Conservation (phyloP, 1,140 invertebrate genomes). For the Schmidtea mediterranea region DNA sequence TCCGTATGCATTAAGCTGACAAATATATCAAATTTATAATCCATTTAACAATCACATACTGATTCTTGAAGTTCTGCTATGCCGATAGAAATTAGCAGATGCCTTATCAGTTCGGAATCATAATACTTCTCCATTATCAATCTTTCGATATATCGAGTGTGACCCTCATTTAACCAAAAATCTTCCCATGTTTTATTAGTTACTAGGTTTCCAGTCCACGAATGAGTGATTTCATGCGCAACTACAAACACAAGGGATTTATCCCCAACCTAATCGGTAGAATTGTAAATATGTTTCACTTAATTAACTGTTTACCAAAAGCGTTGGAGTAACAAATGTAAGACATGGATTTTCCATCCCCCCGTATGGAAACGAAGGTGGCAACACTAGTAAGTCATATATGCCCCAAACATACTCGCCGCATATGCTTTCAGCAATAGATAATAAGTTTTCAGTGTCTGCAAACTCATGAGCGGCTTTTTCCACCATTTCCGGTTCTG, state of each 20-base stretch:
- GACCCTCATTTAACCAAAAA: constrained; percentile 90
- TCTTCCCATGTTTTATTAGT: constrained; percentile 73
- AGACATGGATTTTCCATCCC: constrained; percentile 92
- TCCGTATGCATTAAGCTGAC: constrained; percentile 22
- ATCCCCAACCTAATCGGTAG: constrained; percentile 37
- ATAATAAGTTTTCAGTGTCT: constrained; percentile 40
- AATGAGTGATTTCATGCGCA: constrained; percentile 77
- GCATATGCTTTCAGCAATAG: constrained; percentile 42
- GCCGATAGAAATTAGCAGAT: background rate
- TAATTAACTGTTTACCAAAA: constrained; percentile 30
- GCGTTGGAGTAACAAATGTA: constrained; percentile 68
- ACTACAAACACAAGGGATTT: constrained; percentile 57
- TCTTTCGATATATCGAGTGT: constrained; percentile 65
- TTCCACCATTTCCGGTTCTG: constrained; percentile 46
- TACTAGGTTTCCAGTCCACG: constrained; percentile 70
- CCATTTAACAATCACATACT: background rate
- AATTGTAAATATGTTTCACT: too few relatives aligned
- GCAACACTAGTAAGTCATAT: constrained; percentile 61
- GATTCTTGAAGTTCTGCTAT: constrained; percentile 2
- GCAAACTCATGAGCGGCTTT: background rate
- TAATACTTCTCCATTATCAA: constrained; percentile 46
- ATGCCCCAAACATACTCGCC: constrained; percentile 28
- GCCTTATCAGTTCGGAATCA: constrained; percentile 20
- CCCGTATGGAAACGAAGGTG: constrained; percentile 71
- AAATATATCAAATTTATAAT: too few relatives aligned